Evolutionary conservation across 2,888 invertebrate genomes (phyloP).

Genomic region (Brachyopa scutellaris): DNA sequence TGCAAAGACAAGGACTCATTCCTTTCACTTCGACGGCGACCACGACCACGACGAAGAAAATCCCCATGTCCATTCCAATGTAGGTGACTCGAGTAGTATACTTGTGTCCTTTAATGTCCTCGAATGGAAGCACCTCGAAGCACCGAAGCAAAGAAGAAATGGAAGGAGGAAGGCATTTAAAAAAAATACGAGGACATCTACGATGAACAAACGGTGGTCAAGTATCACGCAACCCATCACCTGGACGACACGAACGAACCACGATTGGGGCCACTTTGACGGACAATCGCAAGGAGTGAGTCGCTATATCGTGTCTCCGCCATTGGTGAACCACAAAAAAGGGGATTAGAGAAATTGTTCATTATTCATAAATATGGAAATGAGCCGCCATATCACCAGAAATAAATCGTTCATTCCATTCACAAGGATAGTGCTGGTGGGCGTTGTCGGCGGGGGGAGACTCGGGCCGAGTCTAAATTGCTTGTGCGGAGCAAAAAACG

Average conservation of each 20-base stretch:
- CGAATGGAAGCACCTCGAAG: slow-evolving; percentile 8
- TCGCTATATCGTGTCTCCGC: slow-evolving; percentile 66
- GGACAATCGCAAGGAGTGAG: slow-evolving; percentile 50
- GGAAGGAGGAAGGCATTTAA: slow-evolving; percentile 34
- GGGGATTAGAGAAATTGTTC: slow-evolving; percentile 77
- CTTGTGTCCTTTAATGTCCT: slow-evolving; percentile 72
- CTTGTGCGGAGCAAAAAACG: slow-evolving; percentile 73
- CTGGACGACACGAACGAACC: slow-evolving; percentile 66
- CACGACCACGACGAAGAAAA: slow-evolving; percentile 22
- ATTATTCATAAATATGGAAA: slow-evolving; percentile 82
- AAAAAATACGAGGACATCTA: slow-evolving; percentile 72
- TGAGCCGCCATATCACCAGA: slow-evolving; percentile 74
- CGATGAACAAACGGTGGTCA: slow-evolving; percentile 72
- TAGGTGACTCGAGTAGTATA: slow-evolving; percentile 63
- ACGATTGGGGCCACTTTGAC: slow-evolving; percentile 71
- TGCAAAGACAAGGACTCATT: slow-evolving; percentile 71
- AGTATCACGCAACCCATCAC: slow-evolving; percentile 73
- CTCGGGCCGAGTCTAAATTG: slow-evolving; percentile 51
- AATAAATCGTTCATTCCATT: slow-evolving; percentile 80
- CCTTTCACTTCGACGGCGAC: slow-evolving; percentile 32
- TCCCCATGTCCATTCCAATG: slow-evolving; percentile 18
- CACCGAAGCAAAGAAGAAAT: background rate
- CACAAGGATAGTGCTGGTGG: slow-evolving; percentile 73
- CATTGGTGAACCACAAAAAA: slow-evolving; percentile 67
- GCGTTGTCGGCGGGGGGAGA: slow-evolving; percentile 46